Percentiles rank a stretch among this genome's conserved stretches.
Conservation (phyloP, 2,888 invertebrate species). For the Lithophane semibrunnea region DNA sequence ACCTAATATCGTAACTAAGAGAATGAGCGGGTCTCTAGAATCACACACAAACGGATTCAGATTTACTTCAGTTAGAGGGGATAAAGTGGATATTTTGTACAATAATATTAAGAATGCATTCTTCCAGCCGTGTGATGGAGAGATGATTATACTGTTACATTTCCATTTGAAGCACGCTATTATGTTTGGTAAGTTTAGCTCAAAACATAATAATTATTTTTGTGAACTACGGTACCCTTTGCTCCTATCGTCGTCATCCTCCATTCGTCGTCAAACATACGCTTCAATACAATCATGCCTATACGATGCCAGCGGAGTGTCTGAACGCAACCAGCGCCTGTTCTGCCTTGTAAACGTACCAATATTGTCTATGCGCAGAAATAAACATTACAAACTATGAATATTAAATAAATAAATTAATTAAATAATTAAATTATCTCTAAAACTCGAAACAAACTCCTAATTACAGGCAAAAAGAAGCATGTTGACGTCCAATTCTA, state of each 20-base stretch:
- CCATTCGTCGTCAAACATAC: background rate
- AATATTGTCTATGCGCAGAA: background rate
- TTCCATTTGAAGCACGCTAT: slow-evolving; percentile 99
- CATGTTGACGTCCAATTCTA: slow-evolving; percentile 99
- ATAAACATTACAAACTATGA: background rate
- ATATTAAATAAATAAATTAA: too few relatives aligned
- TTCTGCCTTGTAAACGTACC: background rate
- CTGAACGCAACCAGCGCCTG: background rate
- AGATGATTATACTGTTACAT: slow-evolving; percentile 99
- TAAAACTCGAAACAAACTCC: background rate
- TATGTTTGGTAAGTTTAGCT: slow-evolving; percentile 95
- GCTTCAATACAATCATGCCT: background rate
- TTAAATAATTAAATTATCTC: background rate
- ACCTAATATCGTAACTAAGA: slow-evolving; percentile 99
- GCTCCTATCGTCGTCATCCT: background rate
- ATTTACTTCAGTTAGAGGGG: slow-evolving; percentile 99
- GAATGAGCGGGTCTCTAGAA: slow-evolving; percentile 98
- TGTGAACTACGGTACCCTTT: background rate
- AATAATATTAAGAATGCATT: slow-evolving; percentile 99
- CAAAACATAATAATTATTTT: background rate
- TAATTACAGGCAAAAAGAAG: slow-evolving; percentile 95
- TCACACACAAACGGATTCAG: slow-evolving; percentile 99
- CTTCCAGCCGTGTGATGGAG: slow-evolving; percentile 99
- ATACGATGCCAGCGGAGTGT: background rate
- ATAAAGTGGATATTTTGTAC: slow-evolving; percentile 99